phyloP scores from a whole-genome alignment of 2,888 invertebrate species.

The Acrobasis suavella region DNA sequence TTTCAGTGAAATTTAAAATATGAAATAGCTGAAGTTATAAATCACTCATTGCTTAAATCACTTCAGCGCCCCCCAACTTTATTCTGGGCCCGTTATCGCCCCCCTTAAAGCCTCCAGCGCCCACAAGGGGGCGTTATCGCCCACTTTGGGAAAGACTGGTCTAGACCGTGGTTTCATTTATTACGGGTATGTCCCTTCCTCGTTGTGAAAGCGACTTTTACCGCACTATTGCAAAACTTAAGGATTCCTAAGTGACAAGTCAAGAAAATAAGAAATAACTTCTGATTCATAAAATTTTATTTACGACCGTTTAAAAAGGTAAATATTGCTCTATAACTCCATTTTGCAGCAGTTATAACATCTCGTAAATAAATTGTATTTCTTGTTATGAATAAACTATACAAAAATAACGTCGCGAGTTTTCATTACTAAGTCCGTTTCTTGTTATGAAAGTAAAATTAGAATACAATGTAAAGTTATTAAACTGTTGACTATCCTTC shows the following conservation, averaged over 20 bases:
- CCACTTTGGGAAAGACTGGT: too few relatives aligned
- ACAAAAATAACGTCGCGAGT: conserved; percentile 67
- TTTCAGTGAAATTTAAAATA: too few relatives aligned
- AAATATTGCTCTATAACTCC: conserved; percentile 36
- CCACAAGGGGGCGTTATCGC: too few relatives aligned
- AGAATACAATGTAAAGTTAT: conserved; percentile 51
- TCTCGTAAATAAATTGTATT: conserved; percentile 56
- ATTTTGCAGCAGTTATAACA: conserved; percentile 39
- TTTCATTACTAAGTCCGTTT: conserved; percentile 30
- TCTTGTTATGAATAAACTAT: conserved; percentile 63
- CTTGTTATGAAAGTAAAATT: conserved; percentile 53
- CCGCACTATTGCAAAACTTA: neutral
- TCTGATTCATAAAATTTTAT: conserved; percentile 42
- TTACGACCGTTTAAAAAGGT: conserved; percentile 36
- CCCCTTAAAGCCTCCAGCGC: too few relatives aligned
- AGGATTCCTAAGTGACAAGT: too few relatives aligned
- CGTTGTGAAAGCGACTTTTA: too few relatives aligned
- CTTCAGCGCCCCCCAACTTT: too few relatives aligned
- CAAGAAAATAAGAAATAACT: conserved; percentile 20
- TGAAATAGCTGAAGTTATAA: too few relatives aligned
- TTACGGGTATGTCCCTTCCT: too few relatives aligned
- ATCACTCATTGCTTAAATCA: too few relatives aligned
- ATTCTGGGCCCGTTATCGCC: too few relatives aligned
- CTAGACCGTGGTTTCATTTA: too few relatives aligned
- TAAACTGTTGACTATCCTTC: conserved; percentile 49